Base-by-base conservation (phyloP, 1,140 invertebrate species). In the Oreohelix idahoensis region DNA sequence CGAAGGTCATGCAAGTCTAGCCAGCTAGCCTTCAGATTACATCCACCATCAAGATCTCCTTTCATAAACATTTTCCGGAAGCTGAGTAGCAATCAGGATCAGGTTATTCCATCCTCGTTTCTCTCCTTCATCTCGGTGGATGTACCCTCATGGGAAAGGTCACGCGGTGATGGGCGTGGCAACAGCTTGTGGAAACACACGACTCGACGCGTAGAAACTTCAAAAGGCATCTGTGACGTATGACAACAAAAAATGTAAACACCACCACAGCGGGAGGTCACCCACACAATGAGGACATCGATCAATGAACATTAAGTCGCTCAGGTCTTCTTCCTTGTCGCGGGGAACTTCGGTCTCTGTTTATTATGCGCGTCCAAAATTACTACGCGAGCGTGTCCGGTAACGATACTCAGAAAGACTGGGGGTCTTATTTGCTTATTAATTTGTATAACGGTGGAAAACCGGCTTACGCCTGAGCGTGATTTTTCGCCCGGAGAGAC, bases 141-240 rank as follows among this genome's bases (percentile, higher is more conserved):
- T 29, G 29, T 13, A 5, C 63, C 63, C 63, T 29, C 29, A 66
- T 66, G 63, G 63, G 63, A 66, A 66, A 66, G 63, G 2, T n/a
- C 63, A 13, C 63, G 29, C 63, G 1, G 63, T 66, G 4, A 66
- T 66, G 63, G 63, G 63, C 63, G 63, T 66, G 63, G 63, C 29
- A 66, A 66, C 63, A 66, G 63, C 63, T 66, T 66, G 63, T 66
- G 63, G 63, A 17, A n/a, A 66, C 63, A 32, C 29, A 29, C 29
- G 63, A 23, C 53, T 58, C 53, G 17, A 11, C 53, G 20, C 23
- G n/a, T 20, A 20, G 26, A n/a, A 58, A 58, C 53, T 58, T 58
- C 53, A 58, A 58, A 58, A 66, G 63, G 63, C 63, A 66, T 66
- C 63, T 32, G n/a, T 32, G 63, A 66, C 63, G 63, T 32, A 66